These are phyloP conservation scores for Ceratoteleas bidentatus DNA, from an alignment of 1,140 invertebrate species.

Conservation along the genomic window DNA sequence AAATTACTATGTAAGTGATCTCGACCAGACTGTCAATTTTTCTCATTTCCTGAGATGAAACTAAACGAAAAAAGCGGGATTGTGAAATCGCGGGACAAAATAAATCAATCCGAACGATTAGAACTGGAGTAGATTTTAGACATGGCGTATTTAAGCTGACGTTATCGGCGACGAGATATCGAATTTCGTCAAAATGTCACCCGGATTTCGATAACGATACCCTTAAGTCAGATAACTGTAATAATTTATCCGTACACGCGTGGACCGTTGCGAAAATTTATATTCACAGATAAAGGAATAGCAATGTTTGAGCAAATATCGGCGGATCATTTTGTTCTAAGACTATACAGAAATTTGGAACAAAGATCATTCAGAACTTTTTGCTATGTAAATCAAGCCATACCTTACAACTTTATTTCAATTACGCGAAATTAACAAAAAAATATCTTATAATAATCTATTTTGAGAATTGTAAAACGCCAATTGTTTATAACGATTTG, in stretches of 20 bases:
- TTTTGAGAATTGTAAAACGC: no score
- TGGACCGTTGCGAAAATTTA: constrained; percentile 56
- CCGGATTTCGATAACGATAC: constrained; percentile 65
- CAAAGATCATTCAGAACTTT: no score
- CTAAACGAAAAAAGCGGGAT: not conserved
- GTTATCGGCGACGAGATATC: constrained; percentile 49
- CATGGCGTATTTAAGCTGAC: constrained; percentile 15
- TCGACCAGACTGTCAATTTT: no score
- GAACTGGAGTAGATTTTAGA: constrained; percentile 29
- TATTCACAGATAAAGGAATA: constrained; percentile 58
- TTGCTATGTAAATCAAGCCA: no score
- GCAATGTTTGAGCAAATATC: no score
- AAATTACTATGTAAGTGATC: no score
- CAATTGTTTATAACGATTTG: no score
- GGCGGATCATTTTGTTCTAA: no score
- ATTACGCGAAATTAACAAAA: no score
- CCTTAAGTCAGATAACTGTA: constrained; percentile 64
- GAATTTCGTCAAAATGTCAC: constrained; percentile 64
- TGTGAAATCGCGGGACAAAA: not conserved
- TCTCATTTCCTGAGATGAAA: not conserved
- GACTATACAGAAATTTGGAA: no score
- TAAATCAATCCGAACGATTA: constrained; percentile 31
- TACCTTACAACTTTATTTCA: no score
- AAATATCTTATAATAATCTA: no score
- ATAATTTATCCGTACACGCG: constrained; percentile 55